These are phyloP conservation scores for Chaetoderma sp. DNA, from an alignment of 2,888 invertebrate genomes.

Conservation along the genomic window DNA sequence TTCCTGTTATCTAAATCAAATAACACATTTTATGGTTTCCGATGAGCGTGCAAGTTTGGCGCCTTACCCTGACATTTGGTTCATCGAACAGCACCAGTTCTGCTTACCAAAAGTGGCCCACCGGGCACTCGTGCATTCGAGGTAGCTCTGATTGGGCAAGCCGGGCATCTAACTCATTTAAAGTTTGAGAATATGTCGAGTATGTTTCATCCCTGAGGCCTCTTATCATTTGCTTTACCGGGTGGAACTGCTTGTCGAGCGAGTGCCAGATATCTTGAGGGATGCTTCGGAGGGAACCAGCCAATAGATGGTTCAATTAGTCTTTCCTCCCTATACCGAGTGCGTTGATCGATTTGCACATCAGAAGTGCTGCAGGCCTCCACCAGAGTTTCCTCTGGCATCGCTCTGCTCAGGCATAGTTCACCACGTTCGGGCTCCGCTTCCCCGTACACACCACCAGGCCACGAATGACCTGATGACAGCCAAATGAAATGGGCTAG, in stretches of 20 bases:
- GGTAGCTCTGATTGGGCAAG: conserved; percentile 75
- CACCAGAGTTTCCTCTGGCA: conserved; percentile 79
- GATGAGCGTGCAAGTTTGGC: too few relatives aligned
- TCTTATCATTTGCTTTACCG: conserved; percentile 82
- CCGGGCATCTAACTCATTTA: conserved; percentile 78
- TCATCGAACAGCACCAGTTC: conserved; percentile 84
- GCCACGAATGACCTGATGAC: too few relatives aligned
- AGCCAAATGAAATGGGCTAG: conserved; percentile 74
- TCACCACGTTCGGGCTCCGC: conserved; percentile 82
- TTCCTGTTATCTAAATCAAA: conserved; percentile 78
- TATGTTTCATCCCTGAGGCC: conserved; percentile 78
- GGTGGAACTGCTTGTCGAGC: conserved; percentile 72
- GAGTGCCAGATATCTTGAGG: conserved; percentile 79
- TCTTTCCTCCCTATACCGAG: conserved; percentile 78
- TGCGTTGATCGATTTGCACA: conserved; percentile 84
- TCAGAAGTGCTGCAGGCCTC: conserved; percentile 81
- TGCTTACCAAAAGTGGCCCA: conserved; percentile 82
- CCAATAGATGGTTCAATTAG: conserved; percentile 82
- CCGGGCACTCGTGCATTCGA: conserved; percentile 74
- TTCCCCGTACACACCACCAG: too few relatives aligned
- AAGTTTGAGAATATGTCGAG: conserved; percentile 83
- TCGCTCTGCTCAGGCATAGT: conserved; percentile 80
- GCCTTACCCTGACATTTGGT: conserved; percentile 79
- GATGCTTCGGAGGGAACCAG: conserved; percentile 82
- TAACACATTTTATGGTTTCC: conserved; percentile 76